phyloP scores from a whole-genome alignment of 2,888 invertebrate species.

The Ophion costatus region DNA sequence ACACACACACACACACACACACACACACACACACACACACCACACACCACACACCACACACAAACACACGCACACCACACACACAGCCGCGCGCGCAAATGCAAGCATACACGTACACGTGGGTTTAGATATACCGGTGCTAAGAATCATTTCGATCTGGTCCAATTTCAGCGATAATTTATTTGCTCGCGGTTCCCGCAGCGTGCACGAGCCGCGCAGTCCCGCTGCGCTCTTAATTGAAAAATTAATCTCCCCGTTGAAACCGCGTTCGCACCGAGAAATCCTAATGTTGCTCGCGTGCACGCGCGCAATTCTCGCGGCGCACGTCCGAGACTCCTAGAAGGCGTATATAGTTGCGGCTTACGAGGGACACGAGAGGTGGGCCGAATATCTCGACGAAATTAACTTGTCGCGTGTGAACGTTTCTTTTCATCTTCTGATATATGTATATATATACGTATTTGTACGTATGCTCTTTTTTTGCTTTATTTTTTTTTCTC shows the following conservation, averaged over 20 bases:
- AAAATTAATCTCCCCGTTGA: slow-evolving; percentile 76
- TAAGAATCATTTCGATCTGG: slow-evolving; percentile 69
- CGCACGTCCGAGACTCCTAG: slow-evolving; percentile 29
- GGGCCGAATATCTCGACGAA: slow-evolving; percentile 44
- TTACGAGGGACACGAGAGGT: not conserved
- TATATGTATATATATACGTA: not conserved
- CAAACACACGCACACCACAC: not conserved
- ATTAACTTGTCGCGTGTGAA: slow-evolving; percentile 66
- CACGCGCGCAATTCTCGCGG: slow-evolving; percentile 17
- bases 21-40: not conserved
- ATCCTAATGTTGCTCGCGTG: slow-evolving; percentile 67
- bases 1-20: not conserved
- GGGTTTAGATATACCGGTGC: slow-evolving; percentile 9
- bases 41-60: too few species aligned
- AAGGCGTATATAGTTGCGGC: slow-evolving; percentile 3
- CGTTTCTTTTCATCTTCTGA: slow-evolving; percentile 33
- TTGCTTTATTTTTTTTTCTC: slow-evolving; percentile 18
- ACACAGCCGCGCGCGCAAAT: not conserved
- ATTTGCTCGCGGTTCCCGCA: slow-evolving; percentile 69
- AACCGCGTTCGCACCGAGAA: slow-evolving; percentile 66
- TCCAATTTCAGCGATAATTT: slow-evolving; percentile 77
- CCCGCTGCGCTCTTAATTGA: slow-evolving; percentile 78
- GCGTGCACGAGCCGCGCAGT: slow-evolving; percentile 63
- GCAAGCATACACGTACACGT: too few species aligned
- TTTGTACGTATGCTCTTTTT: not conserved